Base-by-base conservation (phyloP, 2,797 vertebrate species). In the Carduelis carduelis region DNA sequence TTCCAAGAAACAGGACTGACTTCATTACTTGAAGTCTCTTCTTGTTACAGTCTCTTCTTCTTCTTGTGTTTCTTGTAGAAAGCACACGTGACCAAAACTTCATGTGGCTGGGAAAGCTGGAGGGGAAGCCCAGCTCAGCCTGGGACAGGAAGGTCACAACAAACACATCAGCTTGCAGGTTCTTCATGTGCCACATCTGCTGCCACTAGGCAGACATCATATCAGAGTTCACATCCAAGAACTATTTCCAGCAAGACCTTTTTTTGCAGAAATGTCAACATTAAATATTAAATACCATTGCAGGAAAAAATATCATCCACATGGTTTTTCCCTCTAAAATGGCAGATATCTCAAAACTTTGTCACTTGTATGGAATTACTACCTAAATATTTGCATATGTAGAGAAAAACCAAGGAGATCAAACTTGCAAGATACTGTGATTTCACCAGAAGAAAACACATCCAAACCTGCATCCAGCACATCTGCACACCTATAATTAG, bases 71-170 rank as follows among this genome's bases (percentile, higher is more conserved):
- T n/a, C n/a, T 35, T 57, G 2, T 5, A 39, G 26, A 43, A 50
- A 70, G 61, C 14, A 39, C 8, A 0, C 0, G 6, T 1, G 4
- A 66, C 14, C 0, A 0, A 60, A 87, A 46, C 8, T 50, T 32
- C 5, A 27, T 14, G 15, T 15, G 22, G 17, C 0, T 53, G 59
- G 76, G 59, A 60, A 91, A 61, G 66, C 0, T 22, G 12, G 39
- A 89, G 22, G 7, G 32, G 37, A 14, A 87, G 14, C 4, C 3
- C 34, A 84, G 57, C 59, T 66, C 47, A 65, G 8, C 7, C 66
- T 43, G 28, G 37, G 55, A 64, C 34, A 24, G 23, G 49, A 78
- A 87, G 11, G 35, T 35, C 70, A 59, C 39, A 76, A 41, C 11
- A 28, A 76, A 53, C 5, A 27, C 12, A 20, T 2, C 64, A 66